Percentiles rank a stretch among this genome's conserved stretches.
These are phyloP conservation scores for Glossophaga mutica DNA, from an alignment of 2,797 vertebrate species.

Conservation along the genomic window DNA sequence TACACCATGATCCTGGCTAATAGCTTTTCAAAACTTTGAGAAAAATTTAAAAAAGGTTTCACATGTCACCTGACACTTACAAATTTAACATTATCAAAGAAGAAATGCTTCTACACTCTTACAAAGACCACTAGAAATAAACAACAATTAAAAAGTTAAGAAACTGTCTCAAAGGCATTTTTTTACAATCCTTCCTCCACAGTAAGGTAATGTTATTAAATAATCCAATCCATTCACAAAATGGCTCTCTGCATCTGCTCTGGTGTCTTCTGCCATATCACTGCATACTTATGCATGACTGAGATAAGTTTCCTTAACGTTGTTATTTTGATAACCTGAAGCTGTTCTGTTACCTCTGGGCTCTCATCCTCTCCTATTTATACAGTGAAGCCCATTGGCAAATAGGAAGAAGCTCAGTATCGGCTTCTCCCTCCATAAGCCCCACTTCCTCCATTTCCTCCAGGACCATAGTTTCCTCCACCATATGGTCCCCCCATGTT, in stretches of 20 bases:
- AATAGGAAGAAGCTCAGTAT: slow-evolving; percentile 83
- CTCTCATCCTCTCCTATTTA: slow-evolving; percentile 92
- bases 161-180: slow-evolving; percentile 91
- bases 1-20: slow-evolving; percentile 92
- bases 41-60: slow-evolving; percentile 90
- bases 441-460: slow-evolving; percentile 87
- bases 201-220: slow-evolving; percentile 91
- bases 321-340: slow-evolving; percentile 91
- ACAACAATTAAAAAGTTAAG: slow-evolving; percentile 91
- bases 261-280: slow-evolving; percentile 91
- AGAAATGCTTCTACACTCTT: slow-evolving; percentile 90
- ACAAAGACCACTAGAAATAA: slow-evolving; percentile 91
- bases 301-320: slow-evolving; percentile 92
- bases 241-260: slow-evolving; percentile 92
- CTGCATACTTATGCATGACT: slow-evolving; percentile 91
- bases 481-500: slow-evolving; percentile 90
- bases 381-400: slow-evolving; percentile 90
- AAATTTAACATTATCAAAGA: slow-evolving; percentile 91
- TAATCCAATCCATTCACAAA: slow-evolving; percentile 92
- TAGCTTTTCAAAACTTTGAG: slow-evolving; percentile 90
- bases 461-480: slow-evolving; percentile 89
- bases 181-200: slow-evolving; percentile 91
- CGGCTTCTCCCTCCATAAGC: slow-evolving; percentile 88
- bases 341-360: slow-evolving; percentile 91
- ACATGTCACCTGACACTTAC: slow-evolving; percentile 90